Base-by-base conservation (phyloP, 53 echinoderm and acorn worm genomes). In the Hippasteria phrygiana region DNA sequence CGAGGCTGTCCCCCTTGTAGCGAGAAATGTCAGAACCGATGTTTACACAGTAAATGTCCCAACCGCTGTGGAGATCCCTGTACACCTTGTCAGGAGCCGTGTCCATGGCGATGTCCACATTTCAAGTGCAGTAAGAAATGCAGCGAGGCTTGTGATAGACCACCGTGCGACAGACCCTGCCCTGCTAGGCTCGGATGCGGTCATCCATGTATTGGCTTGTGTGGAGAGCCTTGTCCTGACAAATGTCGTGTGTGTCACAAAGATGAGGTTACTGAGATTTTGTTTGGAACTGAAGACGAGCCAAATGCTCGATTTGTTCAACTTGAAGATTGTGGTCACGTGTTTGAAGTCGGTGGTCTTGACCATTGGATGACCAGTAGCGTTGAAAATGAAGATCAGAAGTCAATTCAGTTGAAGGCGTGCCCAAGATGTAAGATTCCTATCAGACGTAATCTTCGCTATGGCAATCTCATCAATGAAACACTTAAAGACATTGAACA, bases 171-270 rank as follows among this genome's bases (percentile, higher is more conserved):
- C 45, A 43, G 77, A 48, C 94, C 95, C 13, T 97, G 95, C 43
- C 34, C 17, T 5, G 78, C 81, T 55, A 94, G 13, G 13, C 93
- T 97, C 0, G 85, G 39, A 34, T 98, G 95, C 46, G 89, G 90
- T 42, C 98, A 98, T 74, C 87, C 65, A 12, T 98, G 98, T 69
- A 95, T 95, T 46, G 98, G 98, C 13, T 38, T 98, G 36, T 98
- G 98, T 77, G 98, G 98, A 28, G 98, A 98, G 55, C 88, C 75
- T 12, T 98, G 98, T 46, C 95, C 93, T 1, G 83, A 70, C 38
- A 92, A 95, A 83, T 95, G 98, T 43, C 92, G 94, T 33, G 50
- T 87, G 27, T 98, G 98, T 66, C 17, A 98, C 87, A 75, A 39
- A 62, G 93, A 92, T 7, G 94, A 97, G 63, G 95, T 97, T 18